These are phyloP conservation scores for Gryllus bimaculatus DNA, from an alignment of 1,140 invertebrate genomes.

Conservation along the genomic window DNA sequence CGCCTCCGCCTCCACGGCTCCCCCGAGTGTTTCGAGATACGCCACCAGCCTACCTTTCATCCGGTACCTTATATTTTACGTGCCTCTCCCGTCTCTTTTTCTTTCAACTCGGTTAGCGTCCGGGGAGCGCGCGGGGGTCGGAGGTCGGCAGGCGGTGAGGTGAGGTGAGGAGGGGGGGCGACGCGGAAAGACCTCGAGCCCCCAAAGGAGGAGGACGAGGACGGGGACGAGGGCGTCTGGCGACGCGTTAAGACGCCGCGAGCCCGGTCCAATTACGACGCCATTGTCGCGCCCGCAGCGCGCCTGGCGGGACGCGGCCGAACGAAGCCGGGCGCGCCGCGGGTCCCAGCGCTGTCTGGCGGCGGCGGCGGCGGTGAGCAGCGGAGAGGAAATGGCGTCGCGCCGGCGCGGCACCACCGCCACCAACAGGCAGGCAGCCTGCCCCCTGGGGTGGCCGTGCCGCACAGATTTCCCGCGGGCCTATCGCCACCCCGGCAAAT, in stretches of 20 bases:
- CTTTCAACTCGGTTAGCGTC: background rate
- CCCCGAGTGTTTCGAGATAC: background rate
- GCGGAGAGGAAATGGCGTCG: too few species aligned
- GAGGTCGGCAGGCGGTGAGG: too few species aligned
- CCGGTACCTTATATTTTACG: background rate
- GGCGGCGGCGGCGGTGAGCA: too few species aligned
- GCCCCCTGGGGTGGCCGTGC: too few species aligned
- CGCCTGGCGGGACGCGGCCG: background rate
- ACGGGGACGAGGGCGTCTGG: background rate
- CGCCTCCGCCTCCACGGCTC: background rate
- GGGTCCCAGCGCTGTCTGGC: too few species aligned
- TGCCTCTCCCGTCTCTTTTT: background rate
- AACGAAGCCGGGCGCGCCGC: background rate
- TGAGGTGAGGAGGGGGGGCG: too few species aligned
- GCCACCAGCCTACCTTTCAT: background rate
- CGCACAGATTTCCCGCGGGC: background rate
- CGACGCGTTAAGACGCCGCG: background rate
- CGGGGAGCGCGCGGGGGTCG: too few species aligned
- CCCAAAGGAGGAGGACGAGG: too few species aligned
- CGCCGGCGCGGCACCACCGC: background rate
- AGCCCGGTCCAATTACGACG: background rate
- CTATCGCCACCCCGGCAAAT: background rate
- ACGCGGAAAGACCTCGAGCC: background rate
- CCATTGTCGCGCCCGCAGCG: background rate
- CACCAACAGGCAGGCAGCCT: background rate